A percentile compares a stretch with the other conserved stretches of the same genome.
These are phyloP conservation scores for Tokudaia tokunoshimensis DNA, from an alignment of 2,797 vertebrate species.

Conservation along the genomic window DNA sequence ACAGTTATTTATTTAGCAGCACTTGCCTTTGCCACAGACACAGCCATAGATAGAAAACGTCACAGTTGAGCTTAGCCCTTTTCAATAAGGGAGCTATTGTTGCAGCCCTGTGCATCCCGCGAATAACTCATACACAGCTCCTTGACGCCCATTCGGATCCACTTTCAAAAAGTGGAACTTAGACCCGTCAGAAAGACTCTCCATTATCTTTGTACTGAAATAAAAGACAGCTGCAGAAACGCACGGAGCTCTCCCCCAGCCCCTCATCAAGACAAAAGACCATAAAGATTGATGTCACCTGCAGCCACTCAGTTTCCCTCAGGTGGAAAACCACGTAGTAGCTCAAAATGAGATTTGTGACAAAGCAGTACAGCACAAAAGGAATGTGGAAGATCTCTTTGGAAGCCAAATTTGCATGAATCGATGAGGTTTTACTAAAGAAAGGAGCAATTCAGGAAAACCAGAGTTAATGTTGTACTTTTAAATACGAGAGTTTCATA, in stretches of 20 bases:
- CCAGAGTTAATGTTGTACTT: conserved; percentile 58
- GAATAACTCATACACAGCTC: conserved; percentile 21
- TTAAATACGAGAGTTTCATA: conserved; percentile 66
- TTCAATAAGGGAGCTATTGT: conserved; percentile 6
- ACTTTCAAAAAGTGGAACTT: conserved; percentile 72
- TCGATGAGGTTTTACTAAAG: conserved; percentile 51
- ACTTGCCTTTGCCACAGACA: not conserved
- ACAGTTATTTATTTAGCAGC: not conserved
- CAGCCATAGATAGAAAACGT: not conserved
- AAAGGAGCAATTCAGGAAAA: conserved; percentile 72
- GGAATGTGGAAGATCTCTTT: conserved; percentile 47
- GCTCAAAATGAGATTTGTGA: conserved; percentile 33
- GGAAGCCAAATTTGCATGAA: conserved; percentile 61
- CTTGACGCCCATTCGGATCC: conserved; percentile 31
- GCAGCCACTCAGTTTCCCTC: conserved; percentile 12
- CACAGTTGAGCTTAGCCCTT: conserved; percentile 54
- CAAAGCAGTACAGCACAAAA: conserved; percentile 1
- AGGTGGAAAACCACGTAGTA: conserved; percentile 60
- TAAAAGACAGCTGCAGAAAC: conserved; percentile 43
- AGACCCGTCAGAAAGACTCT: conserved; percentile 48
- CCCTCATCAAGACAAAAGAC: conserved; percentile 41
- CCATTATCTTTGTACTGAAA: conserved; percentile 71
- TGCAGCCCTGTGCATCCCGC: not conserved
- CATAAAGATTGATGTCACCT: conserved; percentile 54
- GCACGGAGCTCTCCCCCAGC: not conserved